Evolutionary conservation across 1,140 invertebrate genomes (phyloP).

Genomic region (Wiebesia pumilae): DNA sequence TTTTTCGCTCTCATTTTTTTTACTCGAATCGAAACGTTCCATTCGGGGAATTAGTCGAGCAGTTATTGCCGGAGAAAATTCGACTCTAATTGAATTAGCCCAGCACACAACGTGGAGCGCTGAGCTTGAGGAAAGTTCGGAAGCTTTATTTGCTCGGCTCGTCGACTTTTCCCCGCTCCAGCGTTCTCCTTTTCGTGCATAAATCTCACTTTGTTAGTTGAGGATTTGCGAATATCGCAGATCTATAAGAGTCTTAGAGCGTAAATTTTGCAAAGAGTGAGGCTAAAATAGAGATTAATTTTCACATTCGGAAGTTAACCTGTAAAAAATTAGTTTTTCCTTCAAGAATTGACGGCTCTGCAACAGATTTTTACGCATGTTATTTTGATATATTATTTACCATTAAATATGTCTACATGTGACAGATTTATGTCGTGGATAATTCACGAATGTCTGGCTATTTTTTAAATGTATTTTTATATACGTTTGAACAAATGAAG

Average conservation of each 20-base stretch:
- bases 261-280: conserved; percentile 4
- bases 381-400: too few species aligned
- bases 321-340: too few species aligned
- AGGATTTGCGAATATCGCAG: conserved; percentile 18
- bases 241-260: too few species aligned
- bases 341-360: too few species aligned
- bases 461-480: too few species aligned
- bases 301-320: too few species aligned
- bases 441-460: too few species aligned
- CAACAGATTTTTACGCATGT: too few species aligned
- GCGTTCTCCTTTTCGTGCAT: conserved; percentile 19
- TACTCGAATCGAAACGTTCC: conserved; percentile 25
- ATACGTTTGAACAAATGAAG: too few species aligned
- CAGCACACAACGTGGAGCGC: too few species aligned
- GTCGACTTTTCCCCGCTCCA: not conserved
- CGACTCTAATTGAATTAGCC: conserved; percentile 47
- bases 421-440: too few species aligned
- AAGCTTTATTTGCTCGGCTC: conserved; percentile 37
- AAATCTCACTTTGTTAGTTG: conserved; percentile 47
- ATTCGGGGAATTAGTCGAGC: conserved; percentile 17
- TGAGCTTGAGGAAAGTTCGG: conserved; percentile 18
- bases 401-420: too few species aligned
- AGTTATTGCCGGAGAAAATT: conserved; percentile 45
- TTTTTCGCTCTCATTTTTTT: conserved; percentile 19
- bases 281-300: not conserved